Evolutionary conservation across 37 sponge, comb jelly and placozoan genomes (phyloP).

Genomic region (Mnemiopsis leidyi): DNA sequence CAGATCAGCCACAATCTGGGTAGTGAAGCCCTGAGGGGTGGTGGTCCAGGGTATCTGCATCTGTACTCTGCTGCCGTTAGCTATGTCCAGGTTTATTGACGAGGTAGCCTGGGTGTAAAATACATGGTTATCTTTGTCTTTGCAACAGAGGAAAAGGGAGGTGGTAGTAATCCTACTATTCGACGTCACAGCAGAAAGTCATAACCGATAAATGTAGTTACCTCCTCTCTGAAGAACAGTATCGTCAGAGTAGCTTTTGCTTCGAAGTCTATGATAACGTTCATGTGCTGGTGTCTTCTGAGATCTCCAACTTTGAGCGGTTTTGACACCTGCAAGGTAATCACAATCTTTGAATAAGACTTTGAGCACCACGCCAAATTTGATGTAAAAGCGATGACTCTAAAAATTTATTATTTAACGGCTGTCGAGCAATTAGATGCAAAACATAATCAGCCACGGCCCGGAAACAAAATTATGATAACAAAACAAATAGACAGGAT

Average conservation of each 20-base stretch:
- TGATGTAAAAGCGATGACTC: too few relatives aligned
- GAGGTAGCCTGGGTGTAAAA: conserved; percentile 8
- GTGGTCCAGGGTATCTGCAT: conserved; percentile 48
- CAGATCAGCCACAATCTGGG: conserved; percentile 8
- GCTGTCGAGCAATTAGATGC: too few relatives aligned
- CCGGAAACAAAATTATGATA: too few relatives aligned
- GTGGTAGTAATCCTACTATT: too few relatives aligned
- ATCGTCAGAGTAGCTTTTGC: conserved; percentile 41
- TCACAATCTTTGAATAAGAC: too few relatives aligned
- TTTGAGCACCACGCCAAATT: too few relatives aligned
- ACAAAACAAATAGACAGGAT: too few relatives aligned
- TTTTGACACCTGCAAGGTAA: neutral
- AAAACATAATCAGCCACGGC: too few relatives aligned
- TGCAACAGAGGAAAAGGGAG: too few relatives aligned
- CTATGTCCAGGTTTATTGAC: conserved; percentile 28
- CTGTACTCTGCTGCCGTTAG: conserved; percentile 24
- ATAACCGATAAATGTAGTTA: too few relatives aligned
- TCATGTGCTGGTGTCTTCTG: conserved; percentile 43
- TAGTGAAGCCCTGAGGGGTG: conserved; percentile 49
- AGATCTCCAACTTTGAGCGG: conserved; percentile 41
- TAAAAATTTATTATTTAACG: too few relatives aligned
- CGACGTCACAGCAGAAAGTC: too few relatives aligned
- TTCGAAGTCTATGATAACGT: conserved; percentile 58
- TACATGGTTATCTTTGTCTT: neutral
- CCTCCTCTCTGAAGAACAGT: conserved; percentile 57